Evolutionary conservation across 1,140 invertebrate genomes (phyloP).

Genomic region (Megathymus violae): DNA sequence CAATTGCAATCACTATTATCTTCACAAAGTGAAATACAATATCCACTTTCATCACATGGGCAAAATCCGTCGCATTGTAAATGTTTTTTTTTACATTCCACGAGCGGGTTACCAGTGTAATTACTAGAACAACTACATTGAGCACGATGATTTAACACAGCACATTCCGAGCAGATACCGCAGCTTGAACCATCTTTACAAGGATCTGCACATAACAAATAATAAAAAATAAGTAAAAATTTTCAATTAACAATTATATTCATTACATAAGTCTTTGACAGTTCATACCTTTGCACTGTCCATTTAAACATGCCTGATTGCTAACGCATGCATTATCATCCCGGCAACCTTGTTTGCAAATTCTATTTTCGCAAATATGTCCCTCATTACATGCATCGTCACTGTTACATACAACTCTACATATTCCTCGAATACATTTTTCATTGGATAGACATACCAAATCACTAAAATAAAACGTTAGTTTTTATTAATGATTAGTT

Average conservation of each 20-base stretch:
- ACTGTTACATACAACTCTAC: constrained; percentile 92
- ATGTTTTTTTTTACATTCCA: constrained; percentile 87
- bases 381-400: constrained; percentile 91
- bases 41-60: constrained; percentile 91
- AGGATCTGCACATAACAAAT: constrained; percentile 86
- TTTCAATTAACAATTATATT: too few relatives aligned
- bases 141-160: constrained; percentile 91
- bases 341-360: constrained; percentile 93
- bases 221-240: constrained; percentile 22
- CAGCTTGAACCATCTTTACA: constrained; percentile 88
- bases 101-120: constrained; percentile 91
- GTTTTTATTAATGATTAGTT: constrained; percentile 21
- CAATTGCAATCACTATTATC: constrained; percentile 89
- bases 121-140: constrained; percentile 93
- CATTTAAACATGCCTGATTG: constrained; percentile 91
- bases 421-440: constrained; percentile 91
- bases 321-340: constrained; percentile 91
- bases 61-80: constrained; percentile 88
- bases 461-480: constrained; percentile 85
- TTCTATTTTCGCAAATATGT: constrained; percentile 93
- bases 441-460: constrained; percentile 92
- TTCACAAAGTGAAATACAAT: constrained; percentile 89
- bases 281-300: constrained; percentile 89
- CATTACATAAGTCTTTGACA: constrained; percentile 24
- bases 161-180: constrained; percentile 92